These are phyloP conservation scores for Pseudococcus viburni DNA, from an alignment of 2,888 invertebrate genomes.

Conservation along the genomic window DNA sequence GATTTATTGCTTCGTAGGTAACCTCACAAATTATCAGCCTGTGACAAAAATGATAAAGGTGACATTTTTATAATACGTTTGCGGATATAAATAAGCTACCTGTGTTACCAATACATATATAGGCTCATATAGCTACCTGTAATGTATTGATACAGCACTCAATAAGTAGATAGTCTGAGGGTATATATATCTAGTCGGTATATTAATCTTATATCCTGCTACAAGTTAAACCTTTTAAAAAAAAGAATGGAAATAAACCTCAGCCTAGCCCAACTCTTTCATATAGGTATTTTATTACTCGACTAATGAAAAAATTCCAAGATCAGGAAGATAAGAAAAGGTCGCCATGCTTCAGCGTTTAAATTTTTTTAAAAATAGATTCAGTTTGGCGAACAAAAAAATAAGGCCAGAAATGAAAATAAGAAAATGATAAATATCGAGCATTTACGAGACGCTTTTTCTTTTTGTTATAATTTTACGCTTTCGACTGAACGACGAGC, in stretches of 20 bases:
- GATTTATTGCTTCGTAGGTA: background rate
- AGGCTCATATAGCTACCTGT: background rate
- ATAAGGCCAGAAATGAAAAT: background rate
- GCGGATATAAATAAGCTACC: background rate
- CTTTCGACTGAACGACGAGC: background rate
- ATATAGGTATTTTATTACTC: background rate
- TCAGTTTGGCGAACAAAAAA: background rate
- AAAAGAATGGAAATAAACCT: background rate
- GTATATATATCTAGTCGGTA: no score
- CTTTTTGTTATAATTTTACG: background rate
- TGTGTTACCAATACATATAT: background rate
- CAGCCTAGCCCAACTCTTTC: background rate
- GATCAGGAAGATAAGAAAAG: background rate
- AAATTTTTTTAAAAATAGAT: background rate
- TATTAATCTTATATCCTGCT: no score
- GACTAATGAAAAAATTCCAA: background rate
- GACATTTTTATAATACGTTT: background rate
- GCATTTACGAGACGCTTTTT: background rate
- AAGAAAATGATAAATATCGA: background rate
- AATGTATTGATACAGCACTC: no score
- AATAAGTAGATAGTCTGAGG: no score
- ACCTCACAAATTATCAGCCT: conserved; percentile 16
- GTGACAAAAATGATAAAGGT: conserved; percentile 16
- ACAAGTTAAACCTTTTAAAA: background rate
- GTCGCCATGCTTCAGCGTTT: background rate